Evolutionary conservation across 2,797 vertebrate genomes (phyloP), one percentile per base, ranked within the genome.

Genomic region (Gallinago nigripennis): DNA sequence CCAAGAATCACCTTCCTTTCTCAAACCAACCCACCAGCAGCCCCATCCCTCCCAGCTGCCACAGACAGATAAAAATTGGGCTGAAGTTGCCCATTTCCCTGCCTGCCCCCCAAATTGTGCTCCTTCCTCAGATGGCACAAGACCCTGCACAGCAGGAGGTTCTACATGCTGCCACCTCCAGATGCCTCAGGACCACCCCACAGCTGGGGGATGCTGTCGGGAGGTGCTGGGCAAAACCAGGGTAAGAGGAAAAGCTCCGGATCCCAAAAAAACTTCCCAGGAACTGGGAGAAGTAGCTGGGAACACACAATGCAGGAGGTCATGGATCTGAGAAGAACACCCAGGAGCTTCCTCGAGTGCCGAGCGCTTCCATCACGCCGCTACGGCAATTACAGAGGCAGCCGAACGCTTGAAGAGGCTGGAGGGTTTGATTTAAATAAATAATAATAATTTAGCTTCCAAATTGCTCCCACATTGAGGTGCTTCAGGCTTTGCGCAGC

Each of bases 401-500:
- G 94, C 94, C 95, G 89, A 96, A 95, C 1, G 3, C 78, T 88
- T 90, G 85, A 73, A 95, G 86, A 95, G 94, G 94, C 94, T 95
- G 95, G 83, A 97, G 94, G 95, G 93, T 80, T 95, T 92, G 86
- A 95, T 96, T 96, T 96, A 96, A 97, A 96, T 96, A 97, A 97
- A 96, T 97, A 97, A 96, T 94, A 95, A 96, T 96, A 94, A 96
- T 95, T 96, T 95, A 93, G 95, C 90, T 96, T 96, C 94, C 94
- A 97, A 97, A 96, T 95, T 95, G 90, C 95, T 96, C 93, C 90
- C 93, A 80, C 96, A 95, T 61, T 78, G 95, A 96, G 94, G 94
- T 95, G 94, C 94, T 97, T 88, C 92, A 95, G 96, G 96, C 94
- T 96, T 82, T 94, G 93, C 12, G 12, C 94, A 94, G 51, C 2